Conservation (phyloP, 1,140 invertebrate genomes). For the Procambarus clarkii region DNA sequence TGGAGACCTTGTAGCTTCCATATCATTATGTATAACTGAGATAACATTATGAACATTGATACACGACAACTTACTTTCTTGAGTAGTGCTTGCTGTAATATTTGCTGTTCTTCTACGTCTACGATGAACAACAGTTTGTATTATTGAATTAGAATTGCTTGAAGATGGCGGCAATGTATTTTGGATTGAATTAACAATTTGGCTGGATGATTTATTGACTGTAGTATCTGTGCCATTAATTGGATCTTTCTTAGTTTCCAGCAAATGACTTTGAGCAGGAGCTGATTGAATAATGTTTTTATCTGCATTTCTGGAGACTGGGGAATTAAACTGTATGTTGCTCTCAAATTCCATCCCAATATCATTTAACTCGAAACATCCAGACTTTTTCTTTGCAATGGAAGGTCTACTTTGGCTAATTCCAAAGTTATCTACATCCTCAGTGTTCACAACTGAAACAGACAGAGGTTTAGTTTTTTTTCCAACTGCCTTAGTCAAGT, state of each 20-base stretch:
- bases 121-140: neutral
- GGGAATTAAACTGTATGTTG: neutral
- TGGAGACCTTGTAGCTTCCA: neutral
- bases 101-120: neutral
- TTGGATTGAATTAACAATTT: neutral
- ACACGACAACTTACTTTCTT: slow-evolving; percentile 3
- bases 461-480: neutral
- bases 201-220: neutral
- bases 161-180: neutral
- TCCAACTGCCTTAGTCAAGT: neutral
- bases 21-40: slow-evolving; percentile 6
- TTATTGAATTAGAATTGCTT: neutral
- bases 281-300: neutral
- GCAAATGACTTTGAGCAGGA: neutral
- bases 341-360: neutral
- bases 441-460: neutral
- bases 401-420: neutral
- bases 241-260: neutral
- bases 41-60: neutral
- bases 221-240: neutral
- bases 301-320: neutral
- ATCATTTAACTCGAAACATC: neutral
- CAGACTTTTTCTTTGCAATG: neutral
- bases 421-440: neutral
- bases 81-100: slow-evolving; percentile 1